Conservation (phyloP, 2,797 vertebrate species). For the Melopsittacus undulatus region DNA sequence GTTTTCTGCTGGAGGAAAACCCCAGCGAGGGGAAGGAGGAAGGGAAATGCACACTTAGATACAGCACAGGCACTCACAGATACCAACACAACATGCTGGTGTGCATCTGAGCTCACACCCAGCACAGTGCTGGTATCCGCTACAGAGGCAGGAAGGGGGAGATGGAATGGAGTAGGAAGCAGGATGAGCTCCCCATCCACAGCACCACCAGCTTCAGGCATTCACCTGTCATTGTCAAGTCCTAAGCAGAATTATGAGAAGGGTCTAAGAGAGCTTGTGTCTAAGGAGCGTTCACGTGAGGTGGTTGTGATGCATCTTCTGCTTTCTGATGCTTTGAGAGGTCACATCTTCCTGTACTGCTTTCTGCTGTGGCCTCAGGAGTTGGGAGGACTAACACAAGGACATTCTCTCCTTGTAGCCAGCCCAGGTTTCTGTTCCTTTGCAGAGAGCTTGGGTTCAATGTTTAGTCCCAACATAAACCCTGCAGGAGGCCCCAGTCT, state of each 20-base stretch:
- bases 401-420: not conserved
- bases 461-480: not conserved
- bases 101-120: not conserved
- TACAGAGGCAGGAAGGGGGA: not conserved
- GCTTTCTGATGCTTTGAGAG: not conserved
- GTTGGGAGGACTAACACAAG: not conserved
- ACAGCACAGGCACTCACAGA: accelerated
- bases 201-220: not conserved
- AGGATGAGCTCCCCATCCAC: not conserved
- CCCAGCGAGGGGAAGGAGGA: not conserved
- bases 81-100: accelerated
- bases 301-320: not conserved
- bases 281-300: not conserved
- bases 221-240: not conserved
- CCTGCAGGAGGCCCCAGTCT: not conserved
- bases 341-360: not conserved
- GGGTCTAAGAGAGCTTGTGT: not conserved
- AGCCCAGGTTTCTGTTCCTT: constrained; percentile 25
- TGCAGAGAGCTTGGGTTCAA: not conserved
- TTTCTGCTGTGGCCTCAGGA: not conserved
- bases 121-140: accelerated
- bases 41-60: not conserved
- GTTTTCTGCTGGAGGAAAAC: not conserved
- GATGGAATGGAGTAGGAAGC: not conserved
- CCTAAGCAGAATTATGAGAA: not conserved